Conservation (phyloP, 2,888 invertebrate species). For the Hyppa rectilinea region DNA sequence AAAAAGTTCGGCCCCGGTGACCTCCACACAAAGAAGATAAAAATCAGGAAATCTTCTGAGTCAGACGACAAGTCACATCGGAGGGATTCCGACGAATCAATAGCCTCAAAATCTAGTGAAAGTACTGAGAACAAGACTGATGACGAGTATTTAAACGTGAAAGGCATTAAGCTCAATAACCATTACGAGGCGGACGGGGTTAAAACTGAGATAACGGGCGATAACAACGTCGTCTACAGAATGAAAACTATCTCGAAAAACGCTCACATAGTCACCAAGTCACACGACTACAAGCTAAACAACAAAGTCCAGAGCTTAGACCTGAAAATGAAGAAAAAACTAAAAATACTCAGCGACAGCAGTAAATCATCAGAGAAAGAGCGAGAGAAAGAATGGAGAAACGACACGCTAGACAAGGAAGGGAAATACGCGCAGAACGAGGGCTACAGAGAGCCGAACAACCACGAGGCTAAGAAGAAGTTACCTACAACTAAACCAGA, state of each 20-base stretch:
- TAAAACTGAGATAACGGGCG: slow-evolving; percentile 85
- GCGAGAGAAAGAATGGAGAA: slow-evolving; percentile 90
- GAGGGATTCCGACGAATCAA: slow-evolving; percentile 81
- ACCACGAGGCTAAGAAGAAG: slow-evolving; percentile 87
- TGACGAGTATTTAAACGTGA: slow-evolving; percentile 84
- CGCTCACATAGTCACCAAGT: slow-evolving; percentile 88
- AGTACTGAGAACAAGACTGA: slow-evolving; percentile 85
- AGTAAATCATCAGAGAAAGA: slow-evolving; percentile 80
- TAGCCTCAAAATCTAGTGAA: slow-evolving; percentile 80
- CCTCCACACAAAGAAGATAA: slow-evolving; percentile 90
- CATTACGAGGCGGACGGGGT: slow-evolving; percentile 83
- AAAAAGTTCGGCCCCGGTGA: slow-evolving; percentile 89
- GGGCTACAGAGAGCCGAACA: slow-evolving; percentile 88
- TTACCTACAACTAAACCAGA: slow-evolving; percentile 84
- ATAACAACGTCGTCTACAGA: slow-evolving; percentile 85
- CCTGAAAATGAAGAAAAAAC: slow-evolving; percentile 86
- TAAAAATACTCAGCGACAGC: slow-evolving; percentile 80
- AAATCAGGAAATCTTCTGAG: slow-evolving; percentile 85
- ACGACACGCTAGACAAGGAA: slow-evolving; percentile 90
- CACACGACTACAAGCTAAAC: slow-evolving; percentile 83
- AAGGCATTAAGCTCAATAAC: slow-evolving; percentile 84
- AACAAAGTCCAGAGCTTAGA: slow-evolving; percentile 83
- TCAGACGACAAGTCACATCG: slow-evolving; percentile 82
- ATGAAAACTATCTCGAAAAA: slow-evolving; percentile 89
- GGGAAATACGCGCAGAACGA: slow-evolving; percentile 89